phyloP scores from a whole-genome alignment of 2,888 invertebrate genomes.

The Tuberolachnus salignus region DNA sequence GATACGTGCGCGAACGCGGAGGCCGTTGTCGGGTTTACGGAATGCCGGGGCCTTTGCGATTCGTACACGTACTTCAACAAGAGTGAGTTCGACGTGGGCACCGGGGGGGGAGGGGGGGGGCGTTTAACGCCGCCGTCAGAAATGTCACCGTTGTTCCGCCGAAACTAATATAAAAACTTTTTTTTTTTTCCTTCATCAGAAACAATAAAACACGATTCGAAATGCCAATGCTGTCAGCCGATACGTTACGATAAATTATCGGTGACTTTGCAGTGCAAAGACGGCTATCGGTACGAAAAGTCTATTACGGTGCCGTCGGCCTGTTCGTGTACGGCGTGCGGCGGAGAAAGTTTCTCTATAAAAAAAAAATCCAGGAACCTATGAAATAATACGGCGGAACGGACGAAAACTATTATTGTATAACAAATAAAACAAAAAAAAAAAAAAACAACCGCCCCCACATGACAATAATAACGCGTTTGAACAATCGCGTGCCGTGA shows the following conservation, averaged over 20 bases:
- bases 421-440: too few relatives aligned
- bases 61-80: slow-evolving; percentile 74
- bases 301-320: slow-evolving; percentile 61
- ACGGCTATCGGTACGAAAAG: slow-evolving; percentile 62
- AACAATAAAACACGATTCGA: slow-evolving; percentile 60
- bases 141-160: not conserved
- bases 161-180: not conserved
- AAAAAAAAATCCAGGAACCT: slow-evolving; percentile 28
- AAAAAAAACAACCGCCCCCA: too few relatives aligned
- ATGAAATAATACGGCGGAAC: not conserved
- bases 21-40: slow-evolving; percentile 69
- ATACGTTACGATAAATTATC: slow-evolving; percentile 62
- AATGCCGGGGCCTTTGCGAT: slow-evolving; percentile 75
- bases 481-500: too few relatives aligned
- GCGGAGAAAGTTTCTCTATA: slow-evolving; percentile 49
- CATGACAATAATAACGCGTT: not conserved
- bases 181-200: slow-evolving; percentile 59
- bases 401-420: too few relatives aligned
- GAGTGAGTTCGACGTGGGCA: slow-evolving; percentile 63
- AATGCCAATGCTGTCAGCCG: slow-evolving; percentile 62
- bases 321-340: slow-evolving; percentile 63
- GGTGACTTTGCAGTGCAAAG: slow-evolving; percentile 65
- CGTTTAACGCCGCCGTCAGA: not conserved
- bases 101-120: too few relatives aligned
- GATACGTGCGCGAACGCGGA: slow-evolving; percentile 72